Percentiles rank a stretch among this genome's conserved stretches.
These are phyloP conservation scores for Reticulitermes speratus DNA, from an alignment of 1,140 invertebrate genomes.

Conservation along the genomic window DNA sequence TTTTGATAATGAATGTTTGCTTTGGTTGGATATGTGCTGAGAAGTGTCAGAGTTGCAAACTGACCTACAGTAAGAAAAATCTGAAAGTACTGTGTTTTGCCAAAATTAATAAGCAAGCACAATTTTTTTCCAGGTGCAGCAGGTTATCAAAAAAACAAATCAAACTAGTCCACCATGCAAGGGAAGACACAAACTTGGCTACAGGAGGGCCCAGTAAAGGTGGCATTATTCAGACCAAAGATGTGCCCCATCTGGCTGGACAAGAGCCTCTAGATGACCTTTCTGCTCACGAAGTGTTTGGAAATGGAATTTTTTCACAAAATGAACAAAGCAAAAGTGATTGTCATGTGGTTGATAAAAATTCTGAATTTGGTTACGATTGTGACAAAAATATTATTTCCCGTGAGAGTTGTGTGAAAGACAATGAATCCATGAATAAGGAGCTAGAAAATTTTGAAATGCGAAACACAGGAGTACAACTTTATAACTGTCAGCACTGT, in stretches of 20 bases:
- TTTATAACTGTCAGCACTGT: background rate
- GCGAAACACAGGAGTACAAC: background rate
- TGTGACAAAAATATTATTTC: background rate
- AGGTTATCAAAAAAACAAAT: background rate
- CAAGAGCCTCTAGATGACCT: background rate
- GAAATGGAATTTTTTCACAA: background rate
- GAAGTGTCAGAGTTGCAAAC: no score
- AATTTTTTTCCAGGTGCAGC: constrained; percentile 15
- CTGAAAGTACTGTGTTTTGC: background rate
- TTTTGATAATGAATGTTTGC: no score
- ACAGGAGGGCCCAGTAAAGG: background rate
- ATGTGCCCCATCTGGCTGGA: background rate
- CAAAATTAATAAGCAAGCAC: constrained; percentile 17
- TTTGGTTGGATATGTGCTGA: no score
- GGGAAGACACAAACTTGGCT: background rate
- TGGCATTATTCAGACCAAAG: background rate
- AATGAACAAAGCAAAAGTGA: background rate
- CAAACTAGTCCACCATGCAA: background rate
- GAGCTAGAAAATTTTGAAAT: background rate
- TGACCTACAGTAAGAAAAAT: background rate
- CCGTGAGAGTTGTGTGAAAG: background rate
- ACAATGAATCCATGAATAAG: background rate
- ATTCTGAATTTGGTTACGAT: background rate
- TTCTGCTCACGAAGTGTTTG: constrained; percentile 15
- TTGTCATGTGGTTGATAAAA: background rate